Conservation (phyloP, 2,888 invertebrate genomes). For the Nycteola revayana region DNA sequence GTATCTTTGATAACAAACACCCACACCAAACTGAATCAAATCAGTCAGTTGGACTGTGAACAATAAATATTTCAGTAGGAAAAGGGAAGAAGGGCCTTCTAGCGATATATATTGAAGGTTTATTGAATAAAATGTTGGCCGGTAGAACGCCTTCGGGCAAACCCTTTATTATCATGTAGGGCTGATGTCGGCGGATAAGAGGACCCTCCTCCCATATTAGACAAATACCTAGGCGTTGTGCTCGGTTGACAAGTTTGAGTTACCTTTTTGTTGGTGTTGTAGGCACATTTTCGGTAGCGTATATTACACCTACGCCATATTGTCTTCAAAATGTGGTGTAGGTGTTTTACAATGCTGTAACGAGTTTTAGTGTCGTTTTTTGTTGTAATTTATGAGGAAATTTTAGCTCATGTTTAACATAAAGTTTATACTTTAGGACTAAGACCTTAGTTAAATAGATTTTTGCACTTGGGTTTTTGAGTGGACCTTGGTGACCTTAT, state of each 20-base stretch:
- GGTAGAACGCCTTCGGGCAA: constrained; percentile 35
- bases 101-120: constrained; percentile 52
- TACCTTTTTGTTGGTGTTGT: constrained; percentile 15
- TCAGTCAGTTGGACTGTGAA: constrained; percentile 26
- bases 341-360: too few relatives aligned
- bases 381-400: constrained; percentile 1
- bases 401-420: background rate
- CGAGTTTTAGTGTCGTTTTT: too few relatives aligned
- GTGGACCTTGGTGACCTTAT: too few relatives aligned
- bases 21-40: constrained; percentile 26
- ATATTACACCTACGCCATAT: too few relatives aligned
- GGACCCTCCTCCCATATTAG: constrained; percentile 40
- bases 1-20: constrained; percentile 26
- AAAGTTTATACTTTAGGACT: too few relatives aligned
- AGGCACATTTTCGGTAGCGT: background rate
- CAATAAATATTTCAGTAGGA: constrained; percentile 36
- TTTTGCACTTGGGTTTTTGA: too few relatives aligned
- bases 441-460: too few relatives aligned
- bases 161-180: constrained; percentile 61
- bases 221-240: constrained; percentile 42
- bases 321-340: too few relatives aligned
- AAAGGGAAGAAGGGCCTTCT: constrained; percentile 9
- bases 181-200: constrained; percentile 48
- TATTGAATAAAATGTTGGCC: constrained; percentile 63
- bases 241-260: constrained; percentile 14